Conservation (phyloP, 2,888 invertebrate genomes). For the Agrotis clavis region DNA sequence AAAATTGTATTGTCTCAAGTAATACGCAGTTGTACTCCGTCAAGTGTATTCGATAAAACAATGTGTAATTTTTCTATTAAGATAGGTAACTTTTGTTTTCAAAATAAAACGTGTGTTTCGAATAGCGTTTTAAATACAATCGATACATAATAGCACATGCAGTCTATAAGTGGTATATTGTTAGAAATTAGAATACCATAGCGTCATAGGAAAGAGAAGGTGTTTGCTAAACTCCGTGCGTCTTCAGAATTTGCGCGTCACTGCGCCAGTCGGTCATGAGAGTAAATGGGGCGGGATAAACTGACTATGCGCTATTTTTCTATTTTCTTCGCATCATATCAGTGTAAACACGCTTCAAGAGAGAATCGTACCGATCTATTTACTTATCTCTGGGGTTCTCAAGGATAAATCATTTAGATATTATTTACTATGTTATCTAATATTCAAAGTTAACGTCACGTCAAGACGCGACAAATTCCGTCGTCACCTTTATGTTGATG, state of each 20-base stretch:
- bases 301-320: slow-evolving; percentile 44
- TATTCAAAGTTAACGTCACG: slow-evolving; percentile 56
- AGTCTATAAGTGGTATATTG: slow-evolving; percentile 24
- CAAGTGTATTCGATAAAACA: slow-evolving; percentile 12
- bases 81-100: slow-evolving; percentile 42
- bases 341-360: slow-evolving; percentile 48
- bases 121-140: slow-evolving; percentile 27
- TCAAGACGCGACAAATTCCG: slow-evolving; percentile 34
- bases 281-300: slow-evolving; percentile 31
- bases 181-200: slow-evolving; percentile 16
- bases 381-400: slow-evolving; percentile 74
- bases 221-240: slow-evolving; percentile 34
- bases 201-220: slow-evolving; percentile 36
- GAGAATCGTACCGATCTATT: slow-evolving; percentile 66
- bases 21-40: slow-evolving; percentile 19
- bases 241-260: slow-evolving; percentile 51
- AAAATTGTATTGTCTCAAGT: slow-evolving; percentile 12
- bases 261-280: slow-evolving; percentile 44
- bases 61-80: slow-evolving; percentile 21
- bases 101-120: slow-evolving; percentile 25
- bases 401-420: slow-evolving; percentile 80
- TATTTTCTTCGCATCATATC: slow-evolving; percentile 36
- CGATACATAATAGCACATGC: slow-evolving; percentile 25
- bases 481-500: slow-evolving; percentile 48
- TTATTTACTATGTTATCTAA: slow-evolving; percentile 76